Base-by-base conservation (phyloP, 2,888 invertebrate genomes). In the Agapostemon virescens region DNA sequence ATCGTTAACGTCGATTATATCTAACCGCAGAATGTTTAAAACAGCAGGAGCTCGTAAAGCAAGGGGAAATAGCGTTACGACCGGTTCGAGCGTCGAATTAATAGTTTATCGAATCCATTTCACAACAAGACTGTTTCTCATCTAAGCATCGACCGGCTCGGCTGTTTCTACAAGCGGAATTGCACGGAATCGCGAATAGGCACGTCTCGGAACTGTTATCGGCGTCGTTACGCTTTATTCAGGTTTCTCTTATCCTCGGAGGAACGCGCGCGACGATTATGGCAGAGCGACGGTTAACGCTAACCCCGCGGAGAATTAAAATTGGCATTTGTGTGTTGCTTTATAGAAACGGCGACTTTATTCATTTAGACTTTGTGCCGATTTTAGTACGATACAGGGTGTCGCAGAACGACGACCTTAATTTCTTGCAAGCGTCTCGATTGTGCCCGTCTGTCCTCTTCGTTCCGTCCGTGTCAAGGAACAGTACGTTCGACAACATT, bases 201-300 rank as follows among this genome's bases (percentile, higher is more conserved):
- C 52, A n/a, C 11, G 49, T 52, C 70, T 30, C 49, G 49, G 15
- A 6, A n/a, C 23, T 26, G 55, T 55, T 55, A 58, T 78, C 77
- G 55, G 23, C 17, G 58, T 30, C 58, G 30, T 58, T 17, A 2
- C 55, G 26, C 55, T 55, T 55, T 1, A 23, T 23, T 26, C 15
- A 15, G 15, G 26, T 15, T 15, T 55, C 23, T 26, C 15, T 26
- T 55, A 55, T 55, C 26, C 5, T 5, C 17, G 17, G 20, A 69
- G 38, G 40, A 49, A 69, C 74, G 33, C 38, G 40, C 77, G 64
- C 77, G 73, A 77, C 68, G 84, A 79, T 82, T 74, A 76, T 77
- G 42, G 64, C n/a, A 49, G 9, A 11, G n/a, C 49, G 13, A 0
- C 61, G 49, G 72, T 82, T 74, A 74, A n/a, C n/a, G n/a, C n/a